Conservation (phyloP, 2,888 invertebrate species). For the Myopa testacea region DNA sequence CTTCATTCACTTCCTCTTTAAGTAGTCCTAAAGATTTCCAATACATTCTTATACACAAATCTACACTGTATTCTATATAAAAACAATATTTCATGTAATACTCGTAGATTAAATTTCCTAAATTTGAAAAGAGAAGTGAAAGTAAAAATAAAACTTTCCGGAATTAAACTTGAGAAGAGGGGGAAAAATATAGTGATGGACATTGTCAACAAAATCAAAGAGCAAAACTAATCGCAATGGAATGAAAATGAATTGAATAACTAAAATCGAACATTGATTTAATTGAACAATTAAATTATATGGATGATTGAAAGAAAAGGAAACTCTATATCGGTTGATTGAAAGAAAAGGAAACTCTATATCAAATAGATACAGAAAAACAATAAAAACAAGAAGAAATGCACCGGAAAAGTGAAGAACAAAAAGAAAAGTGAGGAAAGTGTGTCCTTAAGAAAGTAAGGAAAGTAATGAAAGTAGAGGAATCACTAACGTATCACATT, state of each 20-base stretch:
- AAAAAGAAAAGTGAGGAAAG: not conserved
- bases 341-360: not conserved
- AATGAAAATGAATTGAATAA: slow-evolving; percentile 43
- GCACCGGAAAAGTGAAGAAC: not conserved
- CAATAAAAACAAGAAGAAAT: slow-evolving; percentile 9
- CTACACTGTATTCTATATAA: no score
- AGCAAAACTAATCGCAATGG: slow-evolving; percentile 3
- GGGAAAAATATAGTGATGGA: slow-evolving; percentile 13
- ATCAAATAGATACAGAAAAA: no score
- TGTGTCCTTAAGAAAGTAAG: not conserved
- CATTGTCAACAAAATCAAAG: slow-evolving; percentile 20
- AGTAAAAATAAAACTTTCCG: no score
- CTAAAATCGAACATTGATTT: slow-evolving; percentile 46
- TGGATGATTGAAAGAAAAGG: not conserved
- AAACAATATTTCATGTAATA: no score
- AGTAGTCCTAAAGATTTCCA: no score
- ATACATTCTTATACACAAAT: no score
- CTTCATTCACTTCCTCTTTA: no score
- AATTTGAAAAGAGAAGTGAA: no score
- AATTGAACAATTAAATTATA: slow-evolving; percentile 52
- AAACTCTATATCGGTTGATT: slow-evolving; percentile 30
- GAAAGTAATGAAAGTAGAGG: slow-evolving; percentile 21
- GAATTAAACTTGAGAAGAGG: no score
- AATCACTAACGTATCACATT: slow-evolving; percentile 49
- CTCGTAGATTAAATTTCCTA: no score